Percentiles rank a stretch among this genome's conserved stretches.
These are phyloP conservation scores for Diploscapter pachys DNA, from an alignment of 1,140 invertebrate species.

Conservation along the genomic window DNA sequence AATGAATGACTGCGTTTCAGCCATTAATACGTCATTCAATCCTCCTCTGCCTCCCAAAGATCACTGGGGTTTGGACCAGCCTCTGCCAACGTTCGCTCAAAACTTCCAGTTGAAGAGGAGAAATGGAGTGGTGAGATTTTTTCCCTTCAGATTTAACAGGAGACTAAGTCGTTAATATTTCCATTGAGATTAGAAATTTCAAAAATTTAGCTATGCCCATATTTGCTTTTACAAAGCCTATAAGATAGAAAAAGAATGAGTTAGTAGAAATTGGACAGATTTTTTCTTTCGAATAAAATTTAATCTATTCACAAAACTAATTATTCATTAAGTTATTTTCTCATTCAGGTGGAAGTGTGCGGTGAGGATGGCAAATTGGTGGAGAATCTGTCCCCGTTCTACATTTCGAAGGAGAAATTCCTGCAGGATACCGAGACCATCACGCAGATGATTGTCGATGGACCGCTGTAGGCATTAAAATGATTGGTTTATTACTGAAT, in stretches of 20 bases:
- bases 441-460: constrained; percentile 53
- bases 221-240: background rate
- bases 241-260: background rate
- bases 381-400: constrained; percentile 35
- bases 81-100: constrained; percentile 48
- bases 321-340: no score
- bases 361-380: constrained; percentile 42
- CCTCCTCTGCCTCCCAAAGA: constrained; percentile 55
- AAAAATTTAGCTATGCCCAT: no score
- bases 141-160: background rate
- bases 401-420: constrained; percentile 49
- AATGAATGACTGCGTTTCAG: background rate
- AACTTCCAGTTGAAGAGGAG: constrained; percentile 40
- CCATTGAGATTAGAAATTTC: no score
- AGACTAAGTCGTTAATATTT: no score
- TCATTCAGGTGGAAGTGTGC: constrained; percentile 44
- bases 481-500: constrained; percentile 28
- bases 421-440: constrained; percentile 50
- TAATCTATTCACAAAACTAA: no score
- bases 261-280: background rate
- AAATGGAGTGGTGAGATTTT: constrained; percentile 43
- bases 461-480: constrained; percentile 44
- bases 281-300: no score
- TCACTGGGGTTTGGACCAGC: constrained; percentile 52
- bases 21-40: constrained; percentile 40